These are phyloP conservation scores for Venusia cambrica DNA, from an alignment of 2,888 invertebrate genomes.

Conservation along the genomic window DNA sequence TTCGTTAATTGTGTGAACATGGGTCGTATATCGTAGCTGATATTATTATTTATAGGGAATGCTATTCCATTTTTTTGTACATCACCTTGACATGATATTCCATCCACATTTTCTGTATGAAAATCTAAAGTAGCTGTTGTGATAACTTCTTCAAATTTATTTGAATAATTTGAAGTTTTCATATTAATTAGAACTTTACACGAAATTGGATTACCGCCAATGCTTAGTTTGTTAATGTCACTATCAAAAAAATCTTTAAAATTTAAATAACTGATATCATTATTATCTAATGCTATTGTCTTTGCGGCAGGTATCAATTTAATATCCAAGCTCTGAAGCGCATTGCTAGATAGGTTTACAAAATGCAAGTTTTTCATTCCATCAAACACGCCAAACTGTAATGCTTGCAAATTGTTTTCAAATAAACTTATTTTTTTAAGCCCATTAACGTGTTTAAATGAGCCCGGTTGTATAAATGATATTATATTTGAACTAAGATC, in stretches of 20 bases:
- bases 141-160: conserved; percentile 15
- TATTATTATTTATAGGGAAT: conserved; percentile 10
- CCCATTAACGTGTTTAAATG: conserved; percentile 23
- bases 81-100: conserved; percentile 24
- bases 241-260: conserved; percentile 22
- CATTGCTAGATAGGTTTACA: conserved; percentile 29
- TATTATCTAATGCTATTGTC: conserved; percentile 27
- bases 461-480: conserved; percentile 30
- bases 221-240: conserved; percentile 20
- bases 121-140: conserved; percentile 17
- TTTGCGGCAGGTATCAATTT: conserved; percentile 23
- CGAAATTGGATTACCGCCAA: conserved; percentile 31
- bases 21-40: conserved; percentile 19
- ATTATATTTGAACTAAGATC: conserved; percentile 33
- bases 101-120: conserved; percentile 29
- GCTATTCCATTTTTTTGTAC: conserved; percentile 2
- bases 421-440: conserved; percentile 22
- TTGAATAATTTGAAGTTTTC: conserved; percentile 19
- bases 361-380: conserved; percentile 21
- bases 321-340: conserved; percentile 23
- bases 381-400: conserved; percentile 32
- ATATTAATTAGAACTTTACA: conserved; percentile 27
- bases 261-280: conserved; percentile 23
- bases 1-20: conserved; percentile 20
- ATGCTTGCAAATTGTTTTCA: conserved; percentile 23